phyloP scores from a whole-genome alignment of 2,797 vertebrate genomes.

The Pelobates cultripes region DNA sequence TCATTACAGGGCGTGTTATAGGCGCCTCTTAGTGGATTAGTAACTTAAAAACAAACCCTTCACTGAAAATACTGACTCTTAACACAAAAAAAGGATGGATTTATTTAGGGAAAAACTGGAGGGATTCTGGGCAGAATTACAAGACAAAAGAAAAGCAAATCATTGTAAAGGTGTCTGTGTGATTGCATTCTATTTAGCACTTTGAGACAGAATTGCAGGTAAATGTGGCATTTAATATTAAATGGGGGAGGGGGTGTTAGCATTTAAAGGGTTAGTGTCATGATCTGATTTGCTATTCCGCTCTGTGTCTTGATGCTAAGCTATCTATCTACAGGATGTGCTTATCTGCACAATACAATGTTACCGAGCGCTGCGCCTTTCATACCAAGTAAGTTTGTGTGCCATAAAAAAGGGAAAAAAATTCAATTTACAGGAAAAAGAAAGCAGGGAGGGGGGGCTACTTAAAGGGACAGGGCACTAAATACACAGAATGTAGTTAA shows the following conservation, averaged over 20 bases:
- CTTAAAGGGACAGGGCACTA: conserved; percentile 16
- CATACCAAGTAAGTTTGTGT: conserved; percentile 45
- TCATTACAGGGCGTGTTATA: not conserved
- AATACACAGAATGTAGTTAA: too few relatives aligned
- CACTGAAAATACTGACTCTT: too few relatives aligned
- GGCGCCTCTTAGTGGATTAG: too few relatives aligned
- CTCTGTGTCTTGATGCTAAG: conserved; percentile 50
- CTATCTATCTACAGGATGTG: conserved; percentile 54
- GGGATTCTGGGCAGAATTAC: not conserved
- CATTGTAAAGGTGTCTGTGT: not conserved
- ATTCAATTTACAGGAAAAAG: conserved; percentile 43
- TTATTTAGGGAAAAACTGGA: not conserved
- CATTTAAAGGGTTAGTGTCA: conserved; percentile 40
- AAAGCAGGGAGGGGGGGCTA: conserved; percentile 4
- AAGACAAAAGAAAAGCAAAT: not conserved
- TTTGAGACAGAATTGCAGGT: not conserved
- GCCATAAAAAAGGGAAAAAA: conserved; percentile 40
- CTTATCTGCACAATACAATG: conserved; percentile 51
- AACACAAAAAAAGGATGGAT: too few relatives aligned
- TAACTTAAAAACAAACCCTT: too few relatives aligned
- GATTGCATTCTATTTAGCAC: not conserved
- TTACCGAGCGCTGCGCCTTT: conserved; percentile 36
- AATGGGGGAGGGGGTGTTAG: not conserved
- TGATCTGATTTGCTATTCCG: conserved; percentile 49
- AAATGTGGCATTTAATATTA: not conserved